Evolutionary conservation across 2,888 invertebrate genomes (phyloP).

Genomic region (Rhamphomyia laevipes): DNA sequence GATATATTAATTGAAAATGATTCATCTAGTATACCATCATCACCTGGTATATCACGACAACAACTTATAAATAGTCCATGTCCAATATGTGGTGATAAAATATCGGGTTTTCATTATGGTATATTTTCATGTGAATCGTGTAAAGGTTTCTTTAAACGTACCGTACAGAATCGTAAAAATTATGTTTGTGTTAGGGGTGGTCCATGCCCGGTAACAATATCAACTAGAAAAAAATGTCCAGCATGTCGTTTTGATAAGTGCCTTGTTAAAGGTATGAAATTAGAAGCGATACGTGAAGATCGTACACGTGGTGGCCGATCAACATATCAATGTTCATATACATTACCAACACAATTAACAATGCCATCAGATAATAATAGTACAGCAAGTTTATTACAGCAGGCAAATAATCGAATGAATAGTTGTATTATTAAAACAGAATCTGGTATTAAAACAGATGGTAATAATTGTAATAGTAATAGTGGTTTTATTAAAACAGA

Average conservation of each 20-base stretch:
- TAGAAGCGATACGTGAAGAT: slow-evolving; percentile 93
- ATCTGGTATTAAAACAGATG: slow-evolving; percentile 21
- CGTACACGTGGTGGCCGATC: slow-evolving; percentile 90
- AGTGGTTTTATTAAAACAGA: slow-evolving; percentile 17
- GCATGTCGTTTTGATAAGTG: slow-evolving; percentile 96
- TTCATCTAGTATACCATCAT: slow-evolving; percentile 26
- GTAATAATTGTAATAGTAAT: slow-evolving; percentile 18
- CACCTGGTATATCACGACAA: slow-evolving; percentile 69
- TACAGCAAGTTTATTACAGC: slow-evolving; percentile 4
- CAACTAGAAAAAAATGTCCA: slow-evolving; percentile 92
- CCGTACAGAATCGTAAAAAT: slow-evolving; percentile 96
- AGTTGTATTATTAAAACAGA: slow-evolving; percentile 42
- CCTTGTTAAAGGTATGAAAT: slow-evolving; percentile 89
- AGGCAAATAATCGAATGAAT: slow-evolving; percentile 10
- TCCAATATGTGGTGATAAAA: slow-evolving; percentile 91
- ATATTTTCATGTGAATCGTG: slow-evolving; percentile 97
- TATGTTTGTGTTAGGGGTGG: slow-evolving; percentile 88
- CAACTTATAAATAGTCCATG: slow-evolving; percentile 88
- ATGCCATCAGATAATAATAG: slow-evolving; percentile 31
- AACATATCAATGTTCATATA: slow-evolving; percentile 90
- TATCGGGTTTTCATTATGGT: slow-evolving; percentile 95
- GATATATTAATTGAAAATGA: slow-evolving; percentile 24
- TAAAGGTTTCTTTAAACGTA: slow-evolving; percentile 96
- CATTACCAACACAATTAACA: slow-evolving; percentile 60
- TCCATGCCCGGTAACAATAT: slow-evolving; percentile 82